These are phyloP conservation scores for Nyctibius bracteatus DNA, from an alignment of 2,113 vertebrate genomes.

Conservation along the genomic window DNA sequence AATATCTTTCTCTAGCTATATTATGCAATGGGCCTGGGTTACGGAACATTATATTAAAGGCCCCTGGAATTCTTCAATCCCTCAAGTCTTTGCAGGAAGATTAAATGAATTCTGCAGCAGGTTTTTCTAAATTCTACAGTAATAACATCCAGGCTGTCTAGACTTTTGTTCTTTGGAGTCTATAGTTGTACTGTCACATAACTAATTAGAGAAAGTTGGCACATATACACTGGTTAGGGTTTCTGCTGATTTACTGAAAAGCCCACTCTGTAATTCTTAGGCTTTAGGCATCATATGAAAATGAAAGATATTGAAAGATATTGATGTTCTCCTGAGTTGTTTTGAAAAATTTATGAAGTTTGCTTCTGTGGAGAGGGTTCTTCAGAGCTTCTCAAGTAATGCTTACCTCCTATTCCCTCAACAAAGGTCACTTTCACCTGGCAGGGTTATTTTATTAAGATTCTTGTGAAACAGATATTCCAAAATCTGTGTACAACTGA, in stretches of 20 bases:
- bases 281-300: background rate
- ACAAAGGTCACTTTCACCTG: background rate
- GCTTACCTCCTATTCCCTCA: background rate
- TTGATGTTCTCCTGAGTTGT: background rate
- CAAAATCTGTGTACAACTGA: background rate
- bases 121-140: constrained; percentile 21
- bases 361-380: background rate
- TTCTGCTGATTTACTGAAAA: background rate
- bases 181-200: constrained; percentile 14
- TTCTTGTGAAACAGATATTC: background rate
- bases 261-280: background rate
- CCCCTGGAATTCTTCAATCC: constrained; percentile 40
- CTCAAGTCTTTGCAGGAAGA: constrained; percentile 26
- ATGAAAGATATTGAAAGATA: background rate
- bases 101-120: constrained; percentile 54
- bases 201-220: constrained; percentile 10
- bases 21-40: background rate
- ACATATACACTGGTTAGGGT: background rate
- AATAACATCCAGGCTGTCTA: constrained; percentile 20
- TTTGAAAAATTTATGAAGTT: background rate
- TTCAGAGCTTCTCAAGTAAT: background rate
- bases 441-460: background rate
- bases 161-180: constrained; percentile 34
- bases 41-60: constrained; percentile 52
- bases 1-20: background rate